Base-by-base conservation (phyloP, 2,888 invertebrate species). In the Diarsia brunnea region DNA sequence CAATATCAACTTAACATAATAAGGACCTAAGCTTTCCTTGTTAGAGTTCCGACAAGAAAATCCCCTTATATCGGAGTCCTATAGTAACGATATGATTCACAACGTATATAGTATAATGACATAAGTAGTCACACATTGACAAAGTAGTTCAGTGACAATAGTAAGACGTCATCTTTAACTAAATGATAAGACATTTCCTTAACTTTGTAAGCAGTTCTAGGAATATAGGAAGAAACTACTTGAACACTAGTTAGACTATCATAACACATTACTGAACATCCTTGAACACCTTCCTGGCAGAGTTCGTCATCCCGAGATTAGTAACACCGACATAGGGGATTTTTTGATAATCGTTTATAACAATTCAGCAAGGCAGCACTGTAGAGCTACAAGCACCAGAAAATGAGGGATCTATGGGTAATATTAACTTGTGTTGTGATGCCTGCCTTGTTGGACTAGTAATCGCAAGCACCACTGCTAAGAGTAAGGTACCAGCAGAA, bases 131-230 rank as follows among this genome's bases (percentile, higher is more conserved):
- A 67, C 43, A 78, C 73, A 45, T 49, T 61, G 65, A 73, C 72
- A 69, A 79, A 72, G 71, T 72, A 47, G 61, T 72, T 82, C 53
- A 69, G 38, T 75, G 72, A 82, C 63, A 79, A 78, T 47, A 68
- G 60, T 60, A 60, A 73, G 73, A 58, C 71, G 77, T 71, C 82
- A 83, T 80, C 65, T 53, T 80, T 80, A 83, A 83, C 82, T 66
- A 77, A 77, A 73, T 83, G 83, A 83, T 83, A 83, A 83, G 24
- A 83, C 82, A 83, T 83, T 83, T 83, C 83, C 83, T 83, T 72
- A 58, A 66, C 47, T 53, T 38, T 64, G 58, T 67, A 53, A 80
- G 24, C 70, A 69, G 69, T 83, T 83, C 73, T 74, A 69, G 53
- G 73, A 83, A 83, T 69, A 64, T 79, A 79, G 77, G 73, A 82